Conservation (phyloP, 1,140 invertebrate genomes). For the Centruroides vittatus region DNA sequence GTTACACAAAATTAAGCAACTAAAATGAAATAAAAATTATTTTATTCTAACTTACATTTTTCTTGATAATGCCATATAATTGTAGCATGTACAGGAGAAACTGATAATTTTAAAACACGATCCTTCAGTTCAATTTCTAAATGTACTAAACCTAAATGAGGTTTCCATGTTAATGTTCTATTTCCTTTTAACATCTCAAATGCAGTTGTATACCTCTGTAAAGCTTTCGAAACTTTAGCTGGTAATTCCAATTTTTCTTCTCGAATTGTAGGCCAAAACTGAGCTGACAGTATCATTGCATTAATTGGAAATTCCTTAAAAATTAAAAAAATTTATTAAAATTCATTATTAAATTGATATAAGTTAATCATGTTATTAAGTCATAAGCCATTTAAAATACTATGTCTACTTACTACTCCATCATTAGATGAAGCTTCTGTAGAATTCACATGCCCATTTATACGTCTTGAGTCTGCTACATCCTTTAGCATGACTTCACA, state of each 20-base stretch:
- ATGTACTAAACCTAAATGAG: conserved; percentile 79
- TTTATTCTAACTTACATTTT: conserved; percentile 42
- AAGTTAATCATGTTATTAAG: no score
- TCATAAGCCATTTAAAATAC: neutral
- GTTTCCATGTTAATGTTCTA: conserved; percentile 84
- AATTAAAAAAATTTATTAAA: no score
- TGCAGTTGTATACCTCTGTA: conserved; percentile 74
- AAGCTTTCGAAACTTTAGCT: conserved; percentile 55
- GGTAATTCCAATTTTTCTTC: conserved; percentile 85
- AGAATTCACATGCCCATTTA: conserved; percentile 73
- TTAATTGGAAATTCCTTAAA: conserved; percentile 18
- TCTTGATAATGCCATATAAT: conserved; percentile 90
- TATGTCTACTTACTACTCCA: conserved; percentile 1
- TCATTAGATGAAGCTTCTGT: conserved; percentile 27
- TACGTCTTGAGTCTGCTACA: conserved; percentile 59
- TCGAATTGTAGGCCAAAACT: conserved; percentile 96
- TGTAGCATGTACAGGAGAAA: conserved; percentile 83
- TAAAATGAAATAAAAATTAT: conserved; percentile 11
- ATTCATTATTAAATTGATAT: no score
- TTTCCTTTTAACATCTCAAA: conserved; percentile 91
- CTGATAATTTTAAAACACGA: conserved; percentile 61
- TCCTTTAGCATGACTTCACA: conserved; percentile 99
- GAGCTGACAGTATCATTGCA: conserved; percentile 85
- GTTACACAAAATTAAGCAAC: neutral
- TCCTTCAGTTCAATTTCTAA: conserved; percentile 81